A percentile compares a stretch with the other conserved stretches of the same genome.
phyloP scores from a whole-genome alignment of 2,113 vertebrate genomes.

The Orycteropus afer region DNA sequence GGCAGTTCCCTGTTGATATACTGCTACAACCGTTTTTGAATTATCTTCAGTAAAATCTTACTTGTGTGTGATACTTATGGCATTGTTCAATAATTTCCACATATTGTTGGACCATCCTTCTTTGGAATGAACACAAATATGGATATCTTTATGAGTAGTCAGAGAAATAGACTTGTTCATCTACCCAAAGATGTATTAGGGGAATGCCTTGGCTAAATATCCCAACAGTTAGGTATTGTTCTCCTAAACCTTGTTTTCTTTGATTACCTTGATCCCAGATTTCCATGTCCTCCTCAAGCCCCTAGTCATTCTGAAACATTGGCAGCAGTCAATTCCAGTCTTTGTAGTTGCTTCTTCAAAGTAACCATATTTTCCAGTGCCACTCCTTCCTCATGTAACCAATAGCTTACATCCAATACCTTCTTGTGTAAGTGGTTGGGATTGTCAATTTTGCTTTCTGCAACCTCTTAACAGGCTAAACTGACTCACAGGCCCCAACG shows the following conservation, averaged over 20 bases:
- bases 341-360: background rate
- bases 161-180: background rate
- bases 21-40: too few relatives aligned
- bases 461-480: background rate
- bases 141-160: background rate
- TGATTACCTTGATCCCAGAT: background rate
- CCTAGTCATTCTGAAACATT: background rate
- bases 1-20: too few relatives aligned
- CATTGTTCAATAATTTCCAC: too few relatives aligned
- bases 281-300: background rate
- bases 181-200: background rate
- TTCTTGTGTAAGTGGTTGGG: background rate
- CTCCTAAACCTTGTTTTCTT: background rate
- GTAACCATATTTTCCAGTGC: accelerated
- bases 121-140: too few relatives aligned
- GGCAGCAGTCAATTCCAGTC: background rate
- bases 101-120: too few relatives aligned
- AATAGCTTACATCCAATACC: background rate
- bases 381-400: background rate
- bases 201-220: background rate
- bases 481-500: background rate
- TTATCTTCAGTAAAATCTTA: too few relatives aligned
- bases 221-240: background rate
- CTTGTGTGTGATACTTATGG: too few relatives aligned
- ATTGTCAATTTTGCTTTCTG: background rate